Evolutionary conservation across 2,113 vertebrate species (phyloP).

Genomic region (Seriola dumerili): DNA sequence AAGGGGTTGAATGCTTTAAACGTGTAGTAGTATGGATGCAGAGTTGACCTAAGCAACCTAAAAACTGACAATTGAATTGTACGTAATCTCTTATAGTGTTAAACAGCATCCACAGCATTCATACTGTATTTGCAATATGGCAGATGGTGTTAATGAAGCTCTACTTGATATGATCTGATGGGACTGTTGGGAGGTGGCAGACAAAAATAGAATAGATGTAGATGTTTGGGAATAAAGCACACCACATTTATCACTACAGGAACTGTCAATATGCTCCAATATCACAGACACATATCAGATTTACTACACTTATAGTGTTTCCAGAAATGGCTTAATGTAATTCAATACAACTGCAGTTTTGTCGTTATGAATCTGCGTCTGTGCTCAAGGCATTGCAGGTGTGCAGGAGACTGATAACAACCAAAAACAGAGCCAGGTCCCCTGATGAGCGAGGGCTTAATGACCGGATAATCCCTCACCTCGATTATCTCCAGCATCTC

Average conservation of each 20-base stretch:
- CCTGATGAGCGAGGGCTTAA: constrained; percentile 55
- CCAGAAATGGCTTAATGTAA: constrained; percentile 52
- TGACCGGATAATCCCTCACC: constrained; percentile 84
- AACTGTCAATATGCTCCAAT: constrained; percentile 38
- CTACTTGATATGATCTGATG: background rate
- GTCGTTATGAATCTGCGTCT: constrained; percentile 15
- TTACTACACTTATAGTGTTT: constrained; percentile 41
- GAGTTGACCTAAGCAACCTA: background rate
- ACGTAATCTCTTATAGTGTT: background rate
- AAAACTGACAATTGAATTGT: background rate
- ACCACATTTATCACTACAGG: constrained; percentile 20
- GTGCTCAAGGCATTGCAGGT: constrained; percentile 50
- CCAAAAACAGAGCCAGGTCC: constrained; percentile 3
- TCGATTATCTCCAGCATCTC: constrained; percentile 99
- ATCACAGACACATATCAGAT: constrained; percentile 47
- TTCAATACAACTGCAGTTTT: constrained; percentile 58
- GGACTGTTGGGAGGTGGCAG: background rate
- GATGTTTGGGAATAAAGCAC: constrained; percentile 1
- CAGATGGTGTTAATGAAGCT: background rate
- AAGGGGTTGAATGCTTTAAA: background rate
- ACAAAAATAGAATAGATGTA: background rate
- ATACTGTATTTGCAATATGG: background rate
- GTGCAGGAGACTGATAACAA: constrained; percentile 42
- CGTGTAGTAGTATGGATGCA: background rate
- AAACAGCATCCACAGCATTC: background rate